Evolutionary conservation across 1,140 invertebrate species (phyloP).

Genomic region (Dreissena rostriformis): DNA sequence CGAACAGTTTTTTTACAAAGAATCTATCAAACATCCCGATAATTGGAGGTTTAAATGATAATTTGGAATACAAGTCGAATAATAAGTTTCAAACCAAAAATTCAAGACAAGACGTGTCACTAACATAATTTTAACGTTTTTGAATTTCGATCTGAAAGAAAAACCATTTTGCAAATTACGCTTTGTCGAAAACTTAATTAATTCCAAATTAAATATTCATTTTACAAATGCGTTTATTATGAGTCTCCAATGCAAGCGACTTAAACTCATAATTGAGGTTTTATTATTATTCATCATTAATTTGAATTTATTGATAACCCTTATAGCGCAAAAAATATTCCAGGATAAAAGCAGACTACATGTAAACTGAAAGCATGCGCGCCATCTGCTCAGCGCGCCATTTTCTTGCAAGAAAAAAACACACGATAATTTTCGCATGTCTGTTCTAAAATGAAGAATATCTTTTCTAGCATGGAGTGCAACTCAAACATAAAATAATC

Average conservation of each 20-base stretch:
- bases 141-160: no score
- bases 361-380: constrained; percentile 13
- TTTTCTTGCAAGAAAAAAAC: constrained; percentile 26
- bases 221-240: no score
- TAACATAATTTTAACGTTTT: no score
- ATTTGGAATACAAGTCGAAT: no score
- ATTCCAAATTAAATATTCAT: no score
- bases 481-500: constrained; percentile 17
- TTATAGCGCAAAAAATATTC: neutral
- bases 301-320: neutral
- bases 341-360: constrained; percentile 18
- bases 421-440: constrained; percentile 36
- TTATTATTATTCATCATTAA: neutral
- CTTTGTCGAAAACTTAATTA: no score
- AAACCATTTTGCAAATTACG: no score
- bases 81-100: no score
- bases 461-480: constrained; percentile 30
- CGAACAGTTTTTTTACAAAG: no score
- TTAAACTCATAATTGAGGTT: neutral
- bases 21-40: no score
- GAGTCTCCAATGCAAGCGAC: neutral
- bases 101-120: no score
- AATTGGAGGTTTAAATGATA: no score
- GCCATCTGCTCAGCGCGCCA: constrained; percentile 44
- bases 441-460: constrained; percentile 36